These are phyloP conservation scores for Drosophila santomea DNA, from an alignment of 1,140 invertebrate genomes.

Conservation along the genomic window DNA sequence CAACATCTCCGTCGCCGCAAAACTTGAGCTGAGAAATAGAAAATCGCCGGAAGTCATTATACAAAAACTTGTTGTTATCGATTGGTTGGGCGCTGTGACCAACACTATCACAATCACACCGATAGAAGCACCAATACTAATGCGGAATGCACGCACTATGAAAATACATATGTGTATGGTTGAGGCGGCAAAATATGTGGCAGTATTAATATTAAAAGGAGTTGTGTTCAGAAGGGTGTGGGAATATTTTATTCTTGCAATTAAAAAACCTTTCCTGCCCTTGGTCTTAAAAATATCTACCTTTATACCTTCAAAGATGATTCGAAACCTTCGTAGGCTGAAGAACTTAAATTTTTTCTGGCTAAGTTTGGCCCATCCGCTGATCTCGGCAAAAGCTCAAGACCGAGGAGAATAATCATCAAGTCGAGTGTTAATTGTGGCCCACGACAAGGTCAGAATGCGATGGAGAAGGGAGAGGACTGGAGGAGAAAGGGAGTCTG, in stretches of 20 bases:
- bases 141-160: constrained; percentile 12
- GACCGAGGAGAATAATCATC: constrained; percentile 23
- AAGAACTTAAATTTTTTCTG: constrained; percentile 51
- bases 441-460: constrained; percentile 59
- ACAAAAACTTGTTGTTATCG: constrained; percentile 83
- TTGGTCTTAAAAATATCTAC: too few species aligned
- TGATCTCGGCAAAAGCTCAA: constrained; percentile 14
- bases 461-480: constrained; percentile 24
- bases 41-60: constrained; percentile 83
- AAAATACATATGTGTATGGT: constrained; percentile 3
- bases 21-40: constrained; percentile 80
- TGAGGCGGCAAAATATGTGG: constrained; percentile 1
- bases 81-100: constrained; percentile 75
- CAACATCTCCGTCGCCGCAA: constrained; percentile 62
- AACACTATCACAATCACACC: constrained; percentile 34
- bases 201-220: not conserved
- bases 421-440: constrained; percentile 53
- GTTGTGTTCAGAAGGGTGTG: not conserved
- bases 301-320: too few species aligned
- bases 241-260: too few species aligned
- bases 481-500: constrained; percentile 18
- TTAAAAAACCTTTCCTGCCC: too few species aligned
- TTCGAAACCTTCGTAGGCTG: constrained; percentile 35
- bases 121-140: constrained; percentile 6
- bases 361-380: constrained; percentile 42